Evolutionary conservation across 2,888 invertebrate genomes (phyloP), one percentile per base, ranked within the genome.

Genomic region (Patella depressa): DNA sequence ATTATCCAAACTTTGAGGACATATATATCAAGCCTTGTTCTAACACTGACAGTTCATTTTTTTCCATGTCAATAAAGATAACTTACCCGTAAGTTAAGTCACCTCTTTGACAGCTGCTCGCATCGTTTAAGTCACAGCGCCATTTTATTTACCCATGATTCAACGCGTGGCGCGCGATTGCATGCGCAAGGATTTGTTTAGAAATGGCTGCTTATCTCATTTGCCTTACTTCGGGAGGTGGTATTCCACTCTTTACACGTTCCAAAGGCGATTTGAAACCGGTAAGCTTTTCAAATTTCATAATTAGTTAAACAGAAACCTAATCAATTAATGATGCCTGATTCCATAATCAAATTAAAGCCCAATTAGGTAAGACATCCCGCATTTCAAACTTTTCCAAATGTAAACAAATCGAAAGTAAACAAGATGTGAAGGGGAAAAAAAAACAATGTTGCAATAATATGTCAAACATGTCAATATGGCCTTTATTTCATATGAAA

Each of bases 201-300:
- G 82, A 82, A 77, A 96, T 96, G 96, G 95, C 96, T 53, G 94
- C 95, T 74, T 89, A 96, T 90, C 92, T 97, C 77, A 94, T 97
- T 90, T 97, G 96, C 86, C 93, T 97, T 79, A 96, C 96, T 73
- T 94, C 96, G 77, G 95, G 95, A 84, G 96, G 97, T 83, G 97
- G 97, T 11, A 94, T 97, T 34, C 97, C 97, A 17, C 94, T 97
- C 89, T 97, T 97, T 93, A 94, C 95, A 1, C 94, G 96, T 82
- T 96, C 95, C 92, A 95, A 95, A 86, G 97, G 96, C 54, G 95
- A 95, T 87, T 94, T 94, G 84, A 96, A 96, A 80, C 86, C 90
- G 53, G 92, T 92, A 86, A 86, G 88, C 65, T 65, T 24, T 24
- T 65, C 24, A 65, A 19, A 24, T 65, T 24, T 65, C 19, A 65